Evolutionary conservation across 2,113 vertebrate species (phyloP).

Genomic region (Ranitomeya imitator): DNA sequence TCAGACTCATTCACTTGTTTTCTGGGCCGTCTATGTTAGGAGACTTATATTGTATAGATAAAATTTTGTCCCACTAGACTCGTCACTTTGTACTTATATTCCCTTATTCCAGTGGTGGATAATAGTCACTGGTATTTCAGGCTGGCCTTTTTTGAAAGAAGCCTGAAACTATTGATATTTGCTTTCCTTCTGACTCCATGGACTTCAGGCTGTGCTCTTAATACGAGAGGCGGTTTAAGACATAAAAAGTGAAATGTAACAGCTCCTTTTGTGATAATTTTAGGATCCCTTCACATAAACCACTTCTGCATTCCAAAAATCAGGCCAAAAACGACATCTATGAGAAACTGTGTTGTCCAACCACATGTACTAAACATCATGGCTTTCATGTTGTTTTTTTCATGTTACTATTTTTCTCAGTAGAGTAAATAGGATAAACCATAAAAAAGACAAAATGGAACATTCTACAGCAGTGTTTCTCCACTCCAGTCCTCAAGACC

Average conservation of each 20-base stretch:
- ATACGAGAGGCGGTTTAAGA: background rate
- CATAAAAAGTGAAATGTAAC: background rate
- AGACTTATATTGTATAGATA: background rate
- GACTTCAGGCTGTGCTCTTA: background rate
- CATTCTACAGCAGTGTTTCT: too few species aligned
- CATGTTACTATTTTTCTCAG: too few species aligned
- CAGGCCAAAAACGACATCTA: background rate
- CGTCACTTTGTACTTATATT: background rate
- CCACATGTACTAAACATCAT: background rate
- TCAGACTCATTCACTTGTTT: constrained; percentile 20
- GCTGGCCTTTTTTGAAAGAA: background rate
- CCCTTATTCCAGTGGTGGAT: background rate
- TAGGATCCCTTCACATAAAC: background rate
- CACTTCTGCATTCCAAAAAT: background rate
- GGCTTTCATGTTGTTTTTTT: too few species aligned
- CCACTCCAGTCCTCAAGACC: too few species aligned
- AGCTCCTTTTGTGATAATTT: background rate
- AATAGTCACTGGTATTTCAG: background rate
- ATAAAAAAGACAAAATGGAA: too few species aligned
- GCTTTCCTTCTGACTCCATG: background rate
- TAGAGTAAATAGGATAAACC: too few species aligned
- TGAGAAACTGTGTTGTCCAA: background rate
- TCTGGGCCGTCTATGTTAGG: background rate
- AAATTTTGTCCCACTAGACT: background rate
- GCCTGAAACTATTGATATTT: background rate